These are phyloP conservation scores for Crepidodera aurea DNA, from an alignment of 2,888 invertebrate species.

Conservation along the genomic window DNA sequence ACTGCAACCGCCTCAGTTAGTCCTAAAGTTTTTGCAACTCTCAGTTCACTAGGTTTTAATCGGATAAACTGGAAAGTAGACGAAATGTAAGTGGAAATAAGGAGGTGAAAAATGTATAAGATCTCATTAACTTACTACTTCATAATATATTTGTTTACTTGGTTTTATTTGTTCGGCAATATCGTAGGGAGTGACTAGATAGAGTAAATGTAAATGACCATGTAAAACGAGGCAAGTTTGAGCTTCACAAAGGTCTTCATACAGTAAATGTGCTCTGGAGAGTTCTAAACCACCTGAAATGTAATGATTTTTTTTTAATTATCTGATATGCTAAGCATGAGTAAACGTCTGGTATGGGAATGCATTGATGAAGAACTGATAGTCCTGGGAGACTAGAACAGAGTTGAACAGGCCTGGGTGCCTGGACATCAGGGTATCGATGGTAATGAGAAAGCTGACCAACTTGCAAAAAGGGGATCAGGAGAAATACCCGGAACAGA, in stretches of 20 bases:
- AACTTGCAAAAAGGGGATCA: no score
- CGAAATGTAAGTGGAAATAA: background rate
- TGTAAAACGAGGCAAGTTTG: constrained; percentile 79
- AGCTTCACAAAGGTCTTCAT: constrained; percentile 76
- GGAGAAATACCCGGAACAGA: no score
- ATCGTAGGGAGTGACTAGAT: constrained; percentile 85
- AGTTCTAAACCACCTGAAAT: constrained; percentile 80
- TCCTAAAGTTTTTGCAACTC: constrained; percentile 78
- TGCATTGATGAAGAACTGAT: no score
- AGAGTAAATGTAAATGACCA: constrained; percentile 86
- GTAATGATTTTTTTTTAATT: no score
- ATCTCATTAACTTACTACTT: constrained; percentile 64
- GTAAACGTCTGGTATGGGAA: no score
- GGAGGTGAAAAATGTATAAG: background rate
- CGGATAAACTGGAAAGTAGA: constrained; percentile 66
- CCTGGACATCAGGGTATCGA: no score
- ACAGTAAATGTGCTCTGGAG: constrained; percentile 73
- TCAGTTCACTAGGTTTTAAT: constrained; percentile 70
- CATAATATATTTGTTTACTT: constrained; percentile 66
- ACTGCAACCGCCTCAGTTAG: constrained; percentile 78
- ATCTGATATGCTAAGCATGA: no score
- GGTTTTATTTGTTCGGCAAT: constrained; percentile 66
- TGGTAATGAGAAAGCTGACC: no score
- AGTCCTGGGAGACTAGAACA: no score
- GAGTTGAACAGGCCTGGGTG: no score